Base-by-base conservation (phyloP, 2,888 invertebrate species). In the Oscheius sp. region DNA sequence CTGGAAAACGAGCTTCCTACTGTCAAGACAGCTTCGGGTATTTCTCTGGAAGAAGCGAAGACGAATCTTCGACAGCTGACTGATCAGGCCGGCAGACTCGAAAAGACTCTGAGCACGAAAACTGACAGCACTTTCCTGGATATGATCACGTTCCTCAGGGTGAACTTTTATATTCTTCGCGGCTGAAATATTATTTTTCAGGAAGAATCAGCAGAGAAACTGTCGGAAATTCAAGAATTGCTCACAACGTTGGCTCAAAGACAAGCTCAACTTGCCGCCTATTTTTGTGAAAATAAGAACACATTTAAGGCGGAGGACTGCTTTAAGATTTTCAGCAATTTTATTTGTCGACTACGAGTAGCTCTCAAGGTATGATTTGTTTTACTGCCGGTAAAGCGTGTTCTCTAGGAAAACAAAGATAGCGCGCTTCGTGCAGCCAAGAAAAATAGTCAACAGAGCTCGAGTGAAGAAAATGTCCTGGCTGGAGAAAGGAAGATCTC, bases 241-340 rank as follows among this genome's bases (percentile, higher is more conserved):
- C 32, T 70, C 21, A 48, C 33, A 3, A 32, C 47, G 2, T 50
- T 83, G 13, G 48, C 51, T 0, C 75, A 68, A 7, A 50, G 73
- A 2, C 76, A 80, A 48, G 21, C 50, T 0, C 58, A 76, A n/a
- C 29, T 81, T 37, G 81, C 81, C 9, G 72, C 72, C 29, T 81
- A 81, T 59, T 81, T 81, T 42, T 81, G 81, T 60, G 81, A 81
- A 58, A 76, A 79, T 63, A 74, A 74, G 13, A 70, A 79, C 53
- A 80, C 80, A 3, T 87, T 88, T 73, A 83, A 84, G 37, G 68
- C 86, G 58, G 87, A 87, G 72, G 88, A 88, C 47, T 86, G 88
- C 51, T 78, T 88, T 71, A 88, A 86, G 76, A 87, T 88, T 37
- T 83, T 88, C 78, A 76, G 77, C 47, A 81, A 83, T 42, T 85